Conservation (phyloP, 2,113 vertebrate species). For the Phodopus roborovskii region DNA sequence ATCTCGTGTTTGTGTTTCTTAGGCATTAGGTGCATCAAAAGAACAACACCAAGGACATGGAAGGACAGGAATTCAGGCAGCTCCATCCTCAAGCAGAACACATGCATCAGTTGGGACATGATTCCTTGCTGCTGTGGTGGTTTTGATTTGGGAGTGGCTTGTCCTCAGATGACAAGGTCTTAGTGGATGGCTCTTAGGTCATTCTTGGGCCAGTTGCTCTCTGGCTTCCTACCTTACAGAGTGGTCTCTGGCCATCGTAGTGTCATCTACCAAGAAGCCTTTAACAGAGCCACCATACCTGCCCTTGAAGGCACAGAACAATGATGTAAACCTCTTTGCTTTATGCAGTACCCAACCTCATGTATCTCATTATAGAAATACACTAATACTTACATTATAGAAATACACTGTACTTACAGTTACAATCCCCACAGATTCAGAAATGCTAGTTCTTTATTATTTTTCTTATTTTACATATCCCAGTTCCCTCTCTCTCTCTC, state of each 20-base stretch:
- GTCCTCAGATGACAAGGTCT: background rate
- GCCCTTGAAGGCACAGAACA: background rate
- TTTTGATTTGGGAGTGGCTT: background rate
- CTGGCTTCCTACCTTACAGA: background rate
- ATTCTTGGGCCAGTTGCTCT: background rate
- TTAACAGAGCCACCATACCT: background rate
- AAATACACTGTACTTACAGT: too few relatives aligned
- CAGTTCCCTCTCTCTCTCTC: too few relatives aligned
- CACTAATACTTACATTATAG: too few relatives aligned
- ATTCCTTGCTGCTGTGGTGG: background rate
- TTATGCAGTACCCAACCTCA: background rate
- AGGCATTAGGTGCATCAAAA: too few relatives aligned
- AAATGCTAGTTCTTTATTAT: background rate
- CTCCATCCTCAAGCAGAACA: background rate
- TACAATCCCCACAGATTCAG: background rate
- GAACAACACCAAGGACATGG: too few relatives aligned
- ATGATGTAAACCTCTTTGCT: background rate
- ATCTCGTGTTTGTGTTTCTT: too few relatives aligned
- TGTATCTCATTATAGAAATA: background rate
- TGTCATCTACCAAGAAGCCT: background rate
- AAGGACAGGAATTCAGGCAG: background rate
- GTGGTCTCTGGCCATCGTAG: background rate
- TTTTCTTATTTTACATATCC: too few relatives aligned
- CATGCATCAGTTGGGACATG: fast-evolving
- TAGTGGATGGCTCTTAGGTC: background rate